Evolutionary conservation across 2,888 invertebrate genomes (phyloP).

Genomic region (Lasioglossum malachurum): DNA sequence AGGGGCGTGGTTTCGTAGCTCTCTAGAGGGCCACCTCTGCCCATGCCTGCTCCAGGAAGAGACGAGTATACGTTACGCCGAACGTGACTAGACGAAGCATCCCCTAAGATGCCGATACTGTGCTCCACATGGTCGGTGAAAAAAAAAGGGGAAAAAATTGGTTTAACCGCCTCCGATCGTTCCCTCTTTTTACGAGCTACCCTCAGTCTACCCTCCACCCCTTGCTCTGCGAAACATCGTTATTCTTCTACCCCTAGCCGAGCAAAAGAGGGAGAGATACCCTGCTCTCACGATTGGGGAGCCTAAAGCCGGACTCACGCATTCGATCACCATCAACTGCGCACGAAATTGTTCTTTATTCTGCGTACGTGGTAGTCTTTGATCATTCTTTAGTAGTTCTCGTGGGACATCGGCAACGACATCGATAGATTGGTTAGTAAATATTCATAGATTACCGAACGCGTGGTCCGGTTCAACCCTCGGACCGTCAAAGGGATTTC

Average conservation of each 20-base stretch:
- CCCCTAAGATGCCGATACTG: not conserved
- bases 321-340: not conserved
- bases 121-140: not conserved
- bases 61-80: not conserved
- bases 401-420: not conserved
- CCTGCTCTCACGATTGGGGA: not conserved
- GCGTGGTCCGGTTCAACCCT: not conserved
- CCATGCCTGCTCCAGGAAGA: not conserved
- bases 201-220: slow-evolving; percentile 23
- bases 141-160: not conserved
- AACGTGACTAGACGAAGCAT: not conserved
- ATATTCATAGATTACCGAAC: not conserved
- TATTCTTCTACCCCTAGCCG: slow-evolving; percentile 16
- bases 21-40: not conserved
- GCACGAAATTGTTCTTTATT: not conserved
- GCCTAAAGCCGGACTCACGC: not conserved
- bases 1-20: not conserved
- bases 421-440: not conserved
- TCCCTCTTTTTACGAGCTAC: slow-evolving; percentile 10
- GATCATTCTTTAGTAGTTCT: not conserved
- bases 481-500: not conserved
- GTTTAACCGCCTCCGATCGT: not conserved
- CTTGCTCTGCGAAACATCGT: not conserved
- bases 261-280: not conserved
- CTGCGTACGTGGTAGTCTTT: not conserved